Conservation (phyloP, 2,888 invertebrate genomes). For the Iselma pallidipennis region DNA sequence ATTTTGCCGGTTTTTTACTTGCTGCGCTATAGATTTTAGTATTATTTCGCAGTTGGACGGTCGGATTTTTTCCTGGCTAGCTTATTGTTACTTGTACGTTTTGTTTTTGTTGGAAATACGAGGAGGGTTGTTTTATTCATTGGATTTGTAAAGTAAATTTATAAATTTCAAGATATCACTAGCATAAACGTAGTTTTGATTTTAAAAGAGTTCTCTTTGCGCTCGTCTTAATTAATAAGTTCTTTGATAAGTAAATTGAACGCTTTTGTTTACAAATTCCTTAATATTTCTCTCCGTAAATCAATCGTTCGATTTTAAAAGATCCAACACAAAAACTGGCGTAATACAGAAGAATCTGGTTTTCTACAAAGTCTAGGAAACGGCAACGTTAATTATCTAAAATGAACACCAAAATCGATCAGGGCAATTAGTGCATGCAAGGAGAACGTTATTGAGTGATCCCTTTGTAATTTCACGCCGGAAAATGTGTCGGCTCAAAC, state of each 20-base stretch:
- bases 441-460: constrained; percentile 28
- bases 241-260: too few species aligned
- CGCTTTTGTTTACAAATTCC: too few species aligned
- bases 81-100: too few species aligned
- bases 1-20: background rate
- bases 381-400: constrained; percentile 4
- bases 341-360: too few species aligned
- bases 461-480: constrained; percentile 27
- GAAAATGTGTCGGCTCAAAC: constrained; percentile 25
- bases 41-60: background rate
- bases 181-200: too few species aligned
- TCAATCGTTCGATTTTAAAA: too few species aligned
- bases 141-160: background rate
- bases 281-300: too few species aligned
- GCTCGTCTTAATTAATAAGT: too few species aligned
- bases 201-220: too few species aligned
- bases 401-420: background rate
- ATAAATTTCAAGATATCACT: background rate
- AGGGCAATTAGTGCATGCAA: constrained; percentile 27
- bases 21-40: background rate
- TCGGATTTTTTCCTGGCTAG: background rate
- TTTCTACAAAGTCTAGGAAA: too few species aligned
- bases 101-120: background rate
- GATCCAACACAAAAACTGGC: too few species aligned
- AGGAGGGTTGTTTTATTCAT: background rate